Evolutionary conservation across 2,797 vertebrate genomes (phyloP), one percentile per base, ranked within the genome.

Genomic region (Falco naumanni): DNA sequence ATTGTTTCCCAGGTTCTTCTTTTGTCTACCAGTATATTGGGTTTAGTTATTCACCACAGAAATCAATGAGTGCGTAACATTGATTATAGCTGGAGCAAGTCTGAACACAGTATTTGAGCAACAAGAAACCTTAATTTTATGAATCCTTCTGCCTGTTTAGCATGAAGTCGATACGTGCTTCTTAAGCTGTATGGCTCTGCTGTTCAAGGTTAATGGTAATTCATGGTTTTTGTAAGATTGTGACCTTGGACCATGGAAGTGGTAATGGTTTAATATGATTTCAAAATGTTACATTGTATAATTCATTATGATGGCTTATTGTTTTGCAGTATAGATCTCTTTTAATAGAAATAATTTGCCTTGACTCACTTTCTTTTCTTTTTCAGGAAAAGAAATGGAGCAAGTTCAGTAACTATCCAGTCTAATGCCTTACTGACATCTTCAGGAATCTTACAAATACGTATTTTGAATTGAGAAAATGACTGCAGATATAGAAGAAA

Each of bases 341-440:
- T 92, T 77, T n/a, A 80, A 16, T 54, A 75, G 31, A 57, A 93
- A 76, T 41, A 93, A 77, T 88, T 96, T 96, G 77, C 48, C 74
- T 95, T 97, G 54, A 96, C 51, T 95, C 48, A 72, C 57, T 92
- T 92, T 92, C 74, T 95, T 97, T 93, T 96, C 34, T 90, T 60
- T 96, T 97, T 83, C 98, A 99, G 99, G 98, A 98, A 97, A 98
- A 98, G 98, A 98, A 98, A 98, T 98, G 99, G 98, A 98, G 97
- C 95, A 96, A 98, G 90, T 97, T 97, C 97, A 97, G 97, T 98
- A 98, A 97, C 95, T 98, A 96, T 97, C 98, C 98, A 96, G 93
- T 98, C 94, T 98, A 98, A 97, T 95, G 59, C 94, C 98, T 98
- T 98, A 98, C 97, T 98, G 97, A 94, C 98, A 97, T 97, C 97